Conservation (phyloP, 2,113 vertebrate genomes). For the Rhizomys pruinosus region DNA sequence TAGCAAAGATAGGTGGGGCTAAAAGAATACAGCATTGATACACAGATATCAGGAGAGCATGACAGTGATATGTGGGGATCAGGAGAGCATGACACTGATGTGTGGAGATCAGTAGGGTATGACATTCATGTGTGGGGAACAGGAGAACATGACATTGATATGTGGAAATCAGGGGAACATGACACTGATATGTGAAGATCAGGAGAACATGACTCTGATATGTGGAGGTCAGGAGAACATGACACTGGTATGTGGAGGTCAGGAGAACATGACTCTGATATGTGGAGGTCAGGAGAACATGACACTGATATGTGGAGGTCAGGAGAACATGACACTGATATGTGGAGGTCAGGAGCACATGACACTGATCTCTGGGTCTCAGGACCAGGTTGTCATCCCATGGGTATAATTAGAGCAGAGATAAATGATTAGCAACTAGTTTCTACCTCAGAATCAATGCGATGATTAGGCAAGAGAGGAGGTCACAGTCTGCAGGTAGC, state of each 20-base stretch:
- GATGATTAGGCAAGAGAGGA: slow-evolving; percentile 48
- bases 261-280: background rate
- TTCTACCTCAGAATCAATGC: slow-evolving; percentile 5
- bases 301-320: background rate
- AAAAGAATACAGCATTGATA: background rate
- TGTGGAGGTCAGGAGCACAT: background rate
- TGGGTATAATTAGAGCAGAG: background rate
- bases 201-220: background rate
- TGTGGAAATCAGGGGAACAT: background rate
- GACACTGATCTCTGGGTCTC: background rate
- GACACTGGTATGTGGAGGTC: background rate
- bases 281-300: background rate
- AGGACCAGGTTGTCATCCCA: background rate
- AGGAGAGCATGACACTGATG: background rate
- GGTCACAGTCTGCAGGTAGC: slow-evolving; percentile 42
- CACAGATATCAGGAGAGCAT: background rate
- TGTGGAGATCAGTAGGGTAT: background rate
- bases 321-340: background rate
- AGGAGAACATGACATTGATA: background rate
- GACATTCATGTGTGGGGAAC: background rate
- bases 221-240: background rate
- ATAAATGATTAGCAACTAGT: slow-evolving; percentile 52
- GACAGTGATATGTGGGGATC: background rate
- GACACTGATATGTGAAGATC: background rate
- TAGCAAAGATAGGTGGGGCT: too few species aligned